Evolutionary conservation across 2,113 vertebrate species (phyloP).

Genomic region (Rana temporaria): DNA sequence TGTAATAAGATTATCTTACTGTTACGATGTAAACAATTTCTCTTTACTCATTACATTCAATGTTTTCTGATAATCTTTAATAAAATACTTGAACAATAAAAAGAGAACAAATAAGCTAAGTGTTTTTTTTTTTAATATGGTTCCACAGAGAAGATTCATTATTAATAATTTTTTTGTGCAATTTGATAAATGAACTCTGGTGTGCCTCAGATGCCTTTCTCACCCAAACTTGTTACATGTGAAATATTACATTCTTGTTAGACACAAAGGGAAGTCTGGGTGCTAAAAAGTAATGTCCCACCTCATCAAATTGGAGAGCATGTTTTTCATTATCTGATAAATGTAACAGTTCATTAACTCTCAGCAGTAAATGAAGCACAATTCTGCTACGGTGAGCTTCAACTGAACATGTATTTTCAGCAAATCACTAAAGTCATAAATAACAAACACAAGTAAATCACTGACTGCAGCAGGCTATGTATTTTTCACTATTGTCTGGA

Average conservation of each 20-base stretch:
- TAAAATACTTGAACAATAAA: no score
- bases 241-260: conserved; percentile 39
- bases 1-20: no score
- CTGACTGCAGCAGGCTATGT: background rate
- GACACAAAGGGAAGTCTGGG: conserved; percentile 39
- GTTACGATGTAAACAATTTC: no score
- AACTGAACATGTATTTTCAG: conserved; percentile 37
- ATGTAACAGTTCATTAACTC: conserved; percentile 53
- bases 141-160: no score
- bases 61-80: no score
- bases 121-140: no score
- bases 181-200: no score
- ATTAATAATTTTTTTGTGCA: no score
- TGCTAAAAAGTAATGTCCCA: conserved; percentile 44
- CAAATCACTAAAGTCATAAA: conserved; percentile 51
- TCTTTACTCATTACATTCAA: no score
- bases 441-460: conserved; percentile 62
- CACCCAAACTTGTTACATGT: conserved; percentile 14
- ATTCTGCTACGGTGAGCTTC: conserved; percentile 13
- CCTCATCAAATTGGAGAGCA: conserved; percentile 45
- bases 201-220: background rate
- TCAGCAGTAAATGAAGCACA: conserved; percentile 35
- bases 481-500: conserved; percentile 60
- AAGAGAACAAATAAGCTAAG: no score
- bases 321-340: conserved; percentile 56